Conservation (phyloP, 2,797 vertebrate species). For the Phataginus tetradactyla region DNA sequence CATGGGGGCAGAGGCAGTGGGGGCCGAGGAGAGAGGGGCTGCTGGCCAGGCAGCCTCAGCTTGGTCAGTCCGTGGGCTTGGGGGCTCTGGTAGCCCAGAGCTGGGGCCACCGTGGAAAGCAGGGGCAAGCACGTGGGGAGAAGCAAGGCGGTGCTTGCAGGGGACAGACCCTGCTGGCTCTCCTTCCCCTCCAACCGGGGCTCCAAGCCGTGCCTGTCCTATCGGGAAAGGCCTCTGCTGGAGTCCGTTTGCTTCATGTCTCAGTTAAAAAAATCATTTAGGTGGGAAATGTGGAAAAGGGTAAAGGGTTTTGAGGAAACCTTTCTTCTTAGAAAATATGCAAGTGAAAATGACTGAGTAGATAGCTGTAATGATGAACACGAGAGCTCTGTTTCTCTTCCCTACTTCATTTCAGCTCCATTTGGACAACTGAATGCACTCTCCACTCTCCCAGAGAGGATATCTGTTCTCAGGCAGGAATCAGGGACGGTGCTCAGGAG, state of each 20-base stretch:
- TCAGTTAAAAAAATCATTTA: neutral
- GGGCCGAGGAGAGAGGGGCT: accelerated
- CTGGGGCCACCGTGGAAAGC: no score
- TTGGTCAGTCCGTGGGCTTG: accelerated
- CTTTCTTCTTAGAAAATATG: neutral
- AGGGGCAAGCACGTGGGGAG: accelerated
- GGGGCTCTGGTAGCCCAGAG: neutral
- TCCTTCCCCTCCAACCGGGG: accelerated
- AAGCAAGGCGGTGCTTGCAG: accelerated
- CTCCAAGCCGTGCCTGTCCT: accelerated
- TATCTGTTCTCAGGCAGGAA: neutral
- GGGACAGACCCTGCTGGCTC: accelerated
- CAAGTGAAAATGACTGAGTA: neutral
- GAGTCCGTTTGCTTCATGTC: neutral
- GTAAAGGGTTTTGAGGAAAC: neutral
- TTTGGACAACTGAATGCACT: neutral
- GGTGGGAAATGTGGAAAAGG: neutral
- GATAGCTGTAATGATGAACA: neutral
- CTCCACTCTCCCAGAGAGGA: neutral
- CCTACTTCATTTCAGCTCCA: neutral
- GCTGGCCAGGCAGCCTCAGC: neutral
- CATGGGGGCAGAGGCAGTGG: accelerated
- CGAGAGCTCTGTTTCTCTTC: neutral
- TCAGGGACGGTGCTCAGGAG: accelerated
- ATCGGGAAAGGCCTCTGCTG: neutral